A percentile compares a stretch with the other conserved stretches of the same genome.
Conservation (phyloP, 1,140 invertebrate species). For the Eueides isabella region DNA sequence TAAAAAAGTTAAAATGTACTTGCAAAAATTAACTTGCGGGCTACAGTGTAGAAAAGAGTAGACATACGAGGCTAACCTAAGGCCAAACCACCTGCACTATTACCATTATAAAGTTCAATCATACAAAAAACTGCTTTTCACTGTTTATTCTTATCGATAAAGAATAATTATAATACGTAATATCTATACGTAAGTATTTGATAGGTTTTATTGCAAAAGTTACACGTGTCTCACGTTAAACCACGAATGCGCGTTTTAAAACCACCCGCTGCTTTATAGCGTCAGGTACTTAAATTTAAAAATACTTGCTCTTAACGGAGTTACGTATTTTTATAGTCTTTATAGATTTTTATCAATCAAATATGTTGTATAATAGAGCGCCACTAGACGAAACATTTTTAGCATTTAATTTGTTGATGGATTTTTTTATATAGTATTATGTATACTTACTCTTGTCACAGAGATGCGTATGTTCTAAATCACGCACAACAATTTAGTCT, state of each 20-base stretch:
- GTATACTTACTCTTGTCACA: no score
- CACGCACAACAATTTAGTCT: no score
- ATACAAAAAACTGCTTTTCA: background rate
- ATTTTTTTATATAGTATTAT: background rate
- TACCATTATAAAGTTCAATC: background rate
- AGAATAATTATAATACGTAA: background rate
- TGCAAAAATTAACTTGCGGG: no score
- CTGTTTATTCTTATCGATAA: background rate
- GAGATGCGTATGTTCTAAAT: no score
- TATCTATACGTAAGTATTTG: background rate
- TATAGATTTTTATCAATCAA: background rate
- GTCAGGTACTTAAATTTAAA: slow-evolving; percentile 40
- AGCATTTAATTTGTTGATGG: background rate
- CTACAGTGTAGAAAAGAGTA: background rate
- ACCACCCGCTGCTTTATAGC: slow-evolving; percentile 22
- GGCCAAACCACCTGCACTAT: background rate
- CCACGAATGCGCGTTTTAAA: slow-evolving; percentile 16
- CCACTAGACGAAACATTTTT: background rate
- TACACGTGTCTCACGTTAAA: slow-evolving; percentile 16
- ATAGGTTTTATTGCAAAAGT: slow-evolving; percentile 14
- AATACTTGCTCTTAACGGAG: slow-evolving; percentile 14
- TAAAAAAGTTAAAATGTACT: no score
- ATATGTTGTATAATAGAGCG: background rate
- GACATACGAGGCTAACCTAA: no score
- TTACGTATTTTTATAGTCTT: slow-evolving; percentile 16